Conservation (phyloP, 2,888 invertebrate genomes). For the Macaria notata region DNA sequence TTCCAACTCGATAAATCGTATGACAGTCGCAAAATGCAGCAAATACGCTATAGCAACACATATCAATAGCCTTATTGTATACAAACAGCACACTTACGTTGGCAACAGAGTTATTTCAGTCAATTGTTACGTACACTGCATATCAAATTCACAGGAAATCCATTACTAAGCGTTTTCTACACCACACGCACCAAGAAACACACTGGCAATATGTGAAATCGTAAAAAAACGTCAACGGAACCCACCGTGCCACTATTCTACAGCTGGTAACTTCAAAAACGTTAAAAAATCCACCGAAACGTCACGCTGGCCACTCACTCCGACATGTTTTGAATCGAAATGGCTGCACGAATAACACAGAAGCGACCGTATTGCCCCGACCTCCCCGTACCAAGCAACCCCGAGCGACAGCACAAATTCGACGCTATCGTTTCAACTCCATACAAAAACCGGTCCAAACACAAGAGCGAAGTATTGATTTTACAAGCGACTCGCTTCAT, state of each 20-base stretch:
- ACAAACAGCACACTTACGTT: slow-evolving; percentile 43
- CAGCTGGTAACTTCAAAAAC: slow-evolving; percentile 55
- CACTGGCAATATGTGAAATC: slow-evolving; percentile 15
- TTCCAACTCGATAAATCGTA: too few species aligned
- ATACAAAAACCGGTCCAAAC: slow-evolving; percentile 34
- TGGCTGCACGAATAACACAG: slow-evolving; percentile 75
- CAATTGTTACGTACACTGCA: slow-evolving; percentile 40
- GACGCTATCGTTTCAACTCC: slow-evolving; percentile 26
- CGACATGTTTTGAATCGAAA: slow-evolving; percentile 74
- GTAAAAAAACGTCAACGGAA: slow-evolving; percentile 39
- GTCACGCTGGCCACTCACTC: slow-evolving; percentile 61
- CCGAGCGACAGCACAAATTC: slow-evolving; percentile 35
- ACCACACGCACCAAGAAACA: slow-evolving; percentile 24
- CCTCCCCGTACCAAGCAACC: slow-evolving; percentile 53
- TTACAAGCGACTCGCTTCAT: slow-evolving; percentile 39
- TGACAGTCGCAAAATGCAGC: neutral
- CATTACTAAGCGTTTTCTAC: slow-evolving; percentile 22
- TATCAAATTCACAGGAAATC: slow-evolving; percentile 31
- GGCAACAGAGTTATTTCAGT: slow-evolving; percentile 49
- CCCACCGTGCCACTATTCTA: slow-evolving; percentile 58
- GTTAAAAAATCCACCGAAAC: slow-evolving; percentile 64
- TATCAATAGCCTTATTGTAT: slow-evolving; percentile 32
- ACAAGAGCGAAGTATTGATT: slow-evolving; percentile 59
- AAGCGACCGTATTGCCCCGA: slow-evolving; percentile 59
- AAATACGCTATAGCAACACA: slow-evolving; percentile 29